These are phyloP conservation scores for Anniella stebbinsi DNA, from an alignment of 2,797 vertebrate genomes.

Conservation along the genomic window DNA sequence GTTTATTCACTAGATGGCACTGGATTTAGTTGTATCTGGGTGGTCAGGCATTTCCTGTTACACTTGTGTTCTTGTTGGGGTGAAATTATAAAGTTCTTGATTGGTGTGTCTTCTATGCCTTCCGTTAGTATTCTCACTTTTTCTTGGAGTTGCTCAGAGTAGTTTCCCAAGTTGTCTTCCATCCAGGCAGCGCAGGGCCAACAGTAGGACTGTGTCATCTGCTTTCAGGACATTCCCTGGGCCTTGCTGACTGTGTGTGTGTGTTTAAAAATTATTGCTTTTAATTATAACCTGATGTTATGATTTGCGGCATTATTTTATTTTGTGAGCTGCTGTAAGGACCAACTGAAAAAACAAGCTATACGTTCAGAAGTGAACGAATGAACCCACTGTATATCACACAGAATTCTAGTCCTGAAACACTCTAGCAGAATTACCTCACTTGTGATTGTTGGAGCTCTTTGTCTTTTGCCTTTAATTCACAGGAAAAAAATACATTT, in stretches of 20 bases:
- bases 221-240: background rate
- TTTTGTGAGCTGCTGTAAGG: background rate
- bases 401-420: background rate
- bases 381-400: background rate
- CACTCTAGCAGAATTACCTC: background rate
- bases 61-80: background rate
- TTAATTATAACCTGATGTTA: background rate
- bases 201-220: background rate
- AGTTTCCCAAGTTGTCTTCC: background rate
- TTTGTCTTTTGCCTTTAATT: slow-evolving; percentile 16
- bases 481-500: slow-evolving; percentile 12
- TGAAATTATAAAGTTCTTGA: background rate
- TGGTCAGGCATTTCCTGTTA: background rate
- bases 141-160: background rate
- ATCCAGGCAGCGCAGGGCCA: background rate
- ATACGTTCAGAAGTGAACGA: background rate
- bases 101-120: background rate
- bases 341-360: background rate
- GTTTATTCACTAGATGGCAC: background rate
- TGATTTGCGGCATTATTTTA: background rate
- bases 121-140: background rate
- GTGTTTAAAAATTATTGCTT: background rate
- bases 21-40: background rate
- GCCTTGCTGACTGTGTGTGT: background rate
- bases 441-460: slow-evolving; percentile 15